Conservation (phyloP, 1,140 invertebrate genomes). For the Leptopilina clavipes region DNA sequence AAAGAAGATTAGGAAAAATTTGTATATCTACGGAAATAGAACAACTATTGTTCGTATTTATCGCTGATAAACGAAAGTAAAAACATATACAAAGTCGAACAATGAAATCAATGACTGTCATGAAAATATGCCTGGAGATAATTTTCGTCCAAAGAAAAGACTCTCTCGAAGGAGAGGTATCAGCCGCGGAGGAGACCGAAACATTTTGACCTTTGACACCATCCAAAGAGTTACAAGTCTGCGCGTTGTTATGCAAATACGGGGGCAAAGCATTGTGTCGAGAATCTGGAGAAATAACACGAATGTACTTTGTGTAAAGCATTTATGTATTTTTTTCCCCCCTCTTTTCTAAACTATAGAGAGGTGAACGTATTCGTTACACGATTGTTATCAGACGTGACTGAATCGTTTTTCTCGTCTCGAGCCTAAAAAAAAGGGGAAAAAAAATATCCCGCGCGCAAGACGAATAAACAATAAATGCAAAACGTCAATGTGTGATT, state of each 20-base stretch:
- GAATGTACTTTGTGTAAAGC: conserved; percentile 28
- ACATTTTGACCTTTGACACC: conserved; percentile 32
- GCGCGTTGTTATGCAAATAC: conserved; percentile 34
- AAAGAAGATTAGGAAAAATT: no score
- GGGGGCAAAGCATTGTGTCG: conserved; percentile 30
- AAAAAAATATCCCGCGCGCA: background rate
- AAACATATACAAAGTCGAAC: no score
- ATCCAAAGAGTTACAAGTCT: conserved; percentile 29
- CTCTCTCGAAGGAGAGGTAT: background rate
- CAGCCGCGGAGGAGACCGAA: conserved; percentile 13
- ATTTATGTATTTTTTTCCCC: background rate
- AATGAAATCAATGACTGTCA: no score
- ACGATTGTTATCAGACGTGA: conserved; percentile 14
- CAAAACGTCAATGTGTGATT: background rate
- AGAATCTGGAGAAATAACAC: conserved; percentile 32
- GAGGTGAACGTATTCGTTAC: conserved; percentile 21
- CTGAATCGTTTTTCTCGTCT: conserved; percentile 4
- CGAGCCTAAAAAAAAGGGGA: background rate
- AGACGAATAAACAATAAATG: background rate
- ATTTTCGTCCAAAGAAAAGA: conserved; percentile 29
- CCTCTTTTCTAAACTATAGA: background rate
- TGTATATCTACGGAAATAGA: no score
- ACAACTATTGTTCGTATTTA: no score
- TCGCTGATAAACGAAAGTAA: no score
- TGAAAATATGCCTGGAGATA: conserved; percentile 1